Base-by-base conservation (phyloP, 2,888 invertebrate genomes). In the Mythimna impura region DNA sequence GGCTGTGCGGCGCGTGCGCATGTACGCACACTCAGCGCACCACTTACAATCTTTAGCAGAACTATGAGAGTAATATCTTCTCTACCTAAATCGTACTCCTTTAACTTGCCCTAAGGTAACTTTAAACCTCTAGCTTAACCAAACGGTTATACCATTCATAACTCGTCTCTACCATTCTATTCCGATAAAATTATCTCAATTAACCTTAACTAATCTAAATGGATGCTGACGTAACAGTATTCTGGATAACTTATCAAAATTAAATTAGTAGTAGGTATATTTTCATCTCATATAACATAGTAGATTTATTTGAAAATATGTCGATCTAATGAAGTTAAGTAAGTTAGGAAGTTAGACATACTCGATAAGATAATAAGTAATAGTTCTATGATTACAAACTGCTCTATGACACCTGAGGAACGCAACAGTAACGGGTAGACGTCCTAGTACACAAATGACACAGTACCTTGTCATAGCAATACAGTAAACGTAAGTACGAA, bases 161-260 rank as follows among this genome's bases (percentile, higher is more conserved):
- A 85, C 78, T 82, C 87, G 77, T 79, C 78, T 70, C 81, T 84
- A 86, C 79, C 80, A 57, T 66, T 76, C 84, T 87, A 90, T 91
- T 92, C 87, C 87, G 83, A 87, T 88, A 89, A 89, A 89, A 90
- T 91, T 91, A 90, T 90, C 82, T 90, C 87, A 88, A 88, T 90
- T 87, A 89, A 89, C 86, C 90, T 91, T 90, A 91, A 88, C 79
- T 88, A 81, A 78, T 79, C 80, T 86, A 86, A 72, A 61, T 83
- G 84, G 54, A 67, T 81, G 74, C 75, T 76, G 85, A 73, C 76
- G 83, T 85, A 86, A 95, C 96, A 96, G 89, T 94, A 96, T 96
- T 96, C 96, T 96, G 96, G 96, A 96, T 96, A 96, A 96, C 96
- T 96, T 96, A 96, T 95, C 78, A 92, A 92, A 90, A 82, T 82